Base-by-base conservation (phyloP, 2,888 invertebrate species). In the Pyrochroa serraticornis region DNA sequence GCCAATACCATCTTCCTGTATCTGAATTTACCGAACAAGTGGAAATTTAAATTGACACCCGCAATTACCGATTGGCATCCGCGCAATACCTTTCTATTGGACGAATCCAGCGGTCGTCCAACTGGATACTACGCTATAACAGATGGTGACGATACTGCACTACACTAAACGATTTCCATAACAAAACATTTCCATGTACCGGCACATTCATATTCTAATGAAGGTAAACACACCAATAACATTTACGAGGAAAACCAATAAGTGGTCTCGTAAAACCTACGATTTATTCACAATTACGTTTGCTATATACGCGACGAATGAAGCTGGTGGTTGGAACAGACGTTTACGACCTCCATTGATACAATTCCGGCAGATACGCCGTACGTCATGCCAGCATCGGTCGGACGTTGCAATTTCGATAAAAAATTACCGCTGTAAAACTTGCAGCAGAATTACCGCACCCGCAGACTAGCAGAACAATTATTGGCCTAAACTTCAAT, bases 21-120 rank as follows among this genome's bases (percentile, higher is more conserved):
- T 63, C 66, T 63, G 63, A 65, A 68, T 67, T 69, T 66, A 66
- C 66, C 62, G 65, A 68, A 68, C 67, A 65, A 67, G 65, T 67
- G 66, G 66, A 69, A 71, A 70, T 71, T 68, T 63, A 67, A 64
- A 66, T 65, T 66, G 63, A 65, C 66, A 61, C 22, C 22, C 22
- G 22, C 22, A 22, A 22, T 22, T 22, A 22, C 22, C 22, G 22
- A 22, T 22, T 22, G 22, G 5, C 22, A 22, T 22, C 22, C 22
- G 22, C 22, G 22, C 22, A 22, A 22, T 22, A 22, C 22, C 22
- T 22, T 22, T 22, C 22, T 22, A 22, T 22, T 22, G 3, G 3
- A 22, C 22, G 22, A 22, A 3, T 22, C 22, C 22, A 22, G 22
- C 22, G 22, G 22, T 5, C 22, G 22, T 22, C 22, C 22, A 22